Conservation (phyloP, 2,113 vertebrate genomes). For the Heterotilapia buettikoferi region DNA sequence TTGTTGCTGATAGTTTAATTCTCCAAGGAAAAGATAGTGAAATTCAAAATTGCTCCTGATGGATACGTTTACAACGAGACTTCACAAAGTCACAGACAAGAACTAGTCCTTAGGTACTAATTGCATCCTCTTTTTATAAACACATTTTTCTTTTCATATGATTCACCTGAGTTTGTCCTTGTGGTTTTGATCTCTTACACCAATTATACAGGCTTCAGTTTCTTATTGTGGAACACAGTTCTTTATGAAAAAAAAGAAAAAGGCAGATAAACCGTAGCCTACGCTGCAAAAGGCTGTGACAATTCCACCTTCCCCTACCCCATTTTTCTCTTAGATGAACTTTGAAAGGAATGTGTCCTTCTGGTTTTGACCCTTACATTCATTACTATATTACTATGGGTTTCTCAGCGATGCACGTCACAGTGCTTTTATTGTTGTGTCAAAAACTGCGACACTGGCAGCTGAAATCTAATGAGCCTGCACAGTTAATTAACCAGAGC, state of each 20-base stretch:
- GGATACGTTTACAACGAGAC: neutral
- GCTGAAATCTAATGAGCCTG: neutral
- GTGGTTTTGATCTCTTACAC: neutral
- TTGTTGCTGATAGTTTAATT: neutral
- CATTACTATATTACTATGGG: neutral
- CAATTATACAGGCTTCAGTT: neutral
- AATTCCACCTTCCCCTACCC: neutral
- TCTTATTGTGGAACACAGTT: neutral
- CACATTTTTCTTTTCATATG: neutral
- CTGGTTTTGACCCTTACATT: slow-evolving; percentile 9
- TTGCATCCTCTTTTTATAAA: neutral
- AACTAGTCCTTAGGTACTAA: neutral
- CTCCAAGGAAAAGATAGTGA: neutral
- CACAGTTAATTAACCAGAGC: neutral
- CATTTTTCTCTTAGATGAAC: neutral
- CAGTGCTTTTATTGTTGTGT: slow-evolving; percentile 8
- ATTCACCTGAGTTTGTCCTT: neutral
- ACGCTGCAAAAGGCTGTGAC: neutral
- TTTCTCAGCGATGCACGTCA: neutral
- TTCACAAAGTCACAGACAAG: neutral
- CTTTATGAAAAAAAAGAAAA: neutral
- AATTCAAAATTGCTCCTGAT: neutral
- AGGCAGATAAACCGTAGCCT: neutral
- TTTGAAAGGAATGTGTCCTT: slow-evolving; percentile 20
- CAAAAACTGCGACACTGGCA: neutral